phyloP scores from a whole-genome alignment of 2,113 vertebrate species.

The Phoenicopterus ruber region DNA sequence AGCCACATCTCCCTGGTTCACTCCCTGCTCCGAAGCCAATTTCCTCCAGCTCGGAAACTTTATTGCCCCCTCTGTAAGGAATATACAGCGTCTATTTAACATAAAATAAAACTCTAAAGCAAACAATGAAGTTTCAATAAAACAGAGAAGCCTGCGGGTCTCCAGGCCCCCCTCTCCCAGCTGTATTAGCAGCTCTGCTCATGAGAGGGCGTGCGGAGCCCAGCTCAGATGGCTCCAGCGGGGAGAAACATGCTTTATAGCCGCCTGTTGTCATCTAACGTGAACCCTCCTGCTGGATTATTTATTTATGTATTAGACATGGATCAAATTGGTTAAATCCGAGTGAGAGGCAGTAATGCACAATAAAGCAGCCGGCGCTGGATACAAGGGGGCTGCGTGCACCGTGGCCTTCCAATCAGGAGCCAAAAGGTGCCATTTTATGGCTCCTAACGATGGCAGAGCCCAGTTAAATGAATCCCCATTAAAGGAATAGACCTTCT shows the following conservation, averaged over 20 bases:
- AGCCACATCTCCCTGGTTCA: not conserved
- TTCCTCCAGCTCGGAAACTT: constrained; percentile 44
- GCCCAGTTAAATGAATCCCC: constrained; percentile 49
- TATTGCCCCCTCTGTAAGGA: constrained; percentile 44
- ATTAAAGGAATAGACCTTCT: constrained; percentile 48
- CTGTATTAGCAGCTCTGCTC: constrained; percentile 67
- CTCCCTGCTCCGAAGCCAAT: constrained; percentile 5
- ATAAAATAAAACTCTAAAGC: constrained; percentile 60
- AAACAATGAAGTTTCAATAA: constrained; percentile 66
- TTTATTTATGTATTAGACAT: constrained; percentile 71
- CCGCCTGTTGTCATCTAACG: constrained; percentile 45
- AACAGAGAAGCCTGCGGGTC: not conserved
- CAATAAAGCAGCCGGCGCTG: constrained; percentile 21
- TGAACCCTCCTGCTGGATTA: constrained; percentile 62
- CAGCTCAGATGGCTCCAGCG: constrained; percentile 32
- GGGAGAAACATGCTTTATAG: constrained; percentile 48
- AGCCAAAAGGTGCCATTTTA: constrained; percentile 68
- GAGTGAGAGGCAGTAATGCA: constrained; percentile 48
- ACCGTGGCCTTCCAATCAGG: constrained; percentile 40
- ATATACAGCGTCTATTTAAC: constrained; percentile 48
- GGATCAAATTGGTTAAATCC: constrained; percentile 66
- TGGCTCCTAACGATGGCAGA: constrained; percentile 38
- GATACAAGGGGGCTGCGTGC: not conserved
- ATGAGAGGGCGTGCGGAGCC: constrained; percentile 68
- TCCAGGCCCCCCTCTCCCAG: constrained; percentile 32